Base-by-base conservation (phyloP, 2,113 vertebrate species). In the Rana temporaria region DNA sequence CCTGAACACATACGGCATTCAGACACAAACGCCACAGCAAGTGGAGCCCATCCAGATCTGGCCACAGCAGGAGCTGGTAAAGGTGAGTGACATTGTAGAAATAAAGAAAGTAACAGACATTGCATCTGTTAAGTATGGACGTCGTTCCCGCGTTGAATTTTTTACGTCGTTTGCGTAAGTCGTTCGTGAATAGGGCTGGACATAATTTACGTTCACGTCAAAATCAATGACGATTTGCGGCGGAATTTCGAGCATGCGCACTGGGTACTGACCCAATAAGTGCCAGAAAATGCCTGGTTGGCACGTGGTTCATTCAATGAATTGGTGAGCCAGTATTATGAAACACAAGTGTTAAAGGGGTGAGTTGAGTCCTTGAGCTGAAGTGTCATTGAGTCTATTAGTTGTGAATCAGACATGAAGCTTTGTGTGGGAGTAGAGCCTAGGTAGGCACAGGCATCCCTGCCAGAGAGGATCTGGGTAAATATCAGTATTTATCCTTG, bases 1-100 rank as follows among this genome's bases (percentile, higher is more conserved):
- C 88, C 90, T 99, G 84, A 99, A 99, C 88, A 99, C 98, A 0
- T 99, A 98, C 0, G 98, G 98, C 38, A 99, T 99, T 86, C 96
- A 98, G 86, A 99, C 98, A 9, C 98, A 99, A 86, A 99, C 98
- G 0, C 98, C 98, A 1, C 97, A 98, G 80, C 98, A 99, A 86
- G 98, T 99, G 80, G 98, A 99, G 85, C 98, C 98, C 59, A 99
- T 99, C 86, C 98, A 99, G 90, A 99, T 99, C 88, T 99, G 98
- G 98, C 93, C 97, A 52, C 98, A 99, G 85, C 96, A 97, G 85
- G 98, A 99, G 77, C 95, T 99, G 65, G 97, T 98, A 52, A 99
- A 99, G 92, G 98, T 99, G 93, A 91, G 91, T 76, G 38, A 42
- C 24, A 48, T n/a, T n/a, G n/a, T n/a, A n/a, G n/a, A n/a, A n/a